Conservation (phyloP, 2,888 invertebrate species). For the Mesorhabditis sp. region DNA sequence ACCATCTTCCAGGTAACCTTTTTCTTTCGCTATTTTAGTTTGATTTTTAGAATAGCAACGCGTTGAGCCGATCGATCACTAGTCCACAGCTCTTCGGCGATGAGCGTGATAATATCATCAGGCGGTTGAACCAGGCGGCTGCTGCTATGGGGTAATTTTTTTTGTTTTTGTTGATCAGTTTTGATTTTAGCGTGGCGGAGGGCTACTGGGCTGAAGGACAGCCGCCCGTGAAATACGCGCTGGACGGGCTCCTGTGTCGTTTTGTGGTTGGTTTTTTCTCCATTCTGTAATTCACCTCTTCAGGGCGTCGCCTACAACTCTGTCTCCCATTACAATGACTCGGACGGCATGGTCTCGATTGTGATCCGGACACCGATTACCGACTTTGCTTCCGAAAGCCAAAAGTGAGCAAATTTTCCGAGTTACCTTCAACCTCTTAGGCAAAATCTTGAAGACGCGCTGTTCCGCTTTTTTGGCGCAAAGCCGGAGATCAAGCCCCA, state of each 20-base stretch:
- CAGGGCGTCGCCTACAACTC: conserved; percentile 83
- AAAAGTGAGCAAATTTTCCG: not conserved
- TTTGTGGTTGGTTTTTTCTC: conserved; percentile 69
- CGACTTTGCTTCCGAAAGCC: conserved; percentile 10
- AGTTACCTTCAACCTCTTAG: not conserved
- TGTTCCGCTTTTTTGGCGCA: not conserved
- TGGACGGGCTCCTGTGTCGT: conserved; percentile 77
- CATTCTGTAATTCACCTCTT: conserved; percentile 13
- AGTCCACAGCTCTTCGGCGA: conserved; percentile 76
- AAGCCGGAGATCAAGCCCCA: not conserved
- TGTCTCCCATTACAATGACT: conserved; percentile 80
- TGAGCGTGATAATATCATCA: conserved; percentile 85
- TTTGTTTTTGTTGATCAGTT: not conserved
- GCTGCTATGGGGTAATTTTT: conserved; percentile 71
- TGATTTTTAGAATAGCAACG: conserved; percentile 28
- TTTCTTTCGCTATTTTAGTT: not conserved
- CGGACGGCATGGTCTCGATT: conserved; percentile 83
- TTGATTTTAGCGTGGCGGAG: not conserved
- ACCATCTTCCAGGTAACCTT: conserved; percentile 15
- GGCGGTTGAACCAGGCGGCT: conserved; percentile 90
- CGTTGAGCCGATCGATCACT: conserved; percentile 54
- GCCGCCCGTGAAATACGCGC: conserved; percentile 69
- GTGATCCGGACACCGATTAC: conserved; percentile 73
- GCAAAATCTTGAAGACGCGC: conserved; percentile 1
- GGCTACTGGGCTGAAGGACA: conserved; percentile 65